Base-by-base conservation (phyloP, 2,888 invertebrate species). In the Lomographa bimaculata region DNA sequence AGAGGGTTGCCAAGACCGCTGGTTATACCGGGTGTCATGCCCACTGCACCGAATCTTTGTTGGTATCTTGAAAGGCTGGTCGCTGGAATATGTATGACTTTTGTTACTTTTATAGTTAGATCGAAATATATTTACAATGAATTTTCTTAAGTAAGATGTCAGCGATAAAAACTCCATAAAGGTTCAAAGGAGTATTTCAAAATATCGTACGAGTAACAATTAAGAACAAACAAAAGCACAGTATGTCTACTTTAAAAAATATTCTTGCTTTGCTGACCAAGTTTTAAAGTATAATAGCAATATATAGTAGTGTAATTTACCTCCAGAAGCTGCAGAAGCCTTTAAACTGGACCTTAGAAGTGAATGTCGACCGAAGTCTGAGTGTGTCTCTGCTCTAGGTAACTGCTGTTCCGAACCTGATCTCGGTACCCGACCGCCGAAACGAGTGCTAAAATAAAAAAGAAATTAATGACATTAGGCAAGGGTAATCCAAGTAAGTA, bases 401-500 rank as follows among this genome's bases (percentile, higher is more conserved):
- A 96, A 82, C 76, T 97, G 96, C 77, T 97, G 97, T 81, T 97
- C 97, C 21, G 97, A 97, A 9, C 97, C 97, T 32, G 97, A 97
- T 35, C 97, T 91, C 7, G 97, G 95, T 80, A 97, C 92, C 37
- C 87, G 65, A 2, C 84, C 80, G n/a, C 86, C 83, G 35, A 84
- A 87, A 5, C 87, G 68, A 1, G 81, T 77, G 50, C 85, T 85
- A 57, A 5, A 40, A 30, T 1, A 18, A 6, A 40, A 14, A 14
- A 14, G 14, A 14, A 3, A 14, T 25, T 9, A 7, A 4, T 7
- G 3, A 18, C n/a, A 16, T 18, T 3, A 3, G n/a, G n/a, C 18
- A 7, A n/a, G n/a, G n/a, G n/a, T n/a, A n/a, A n/a, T n/a, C n/a
- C n/a, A n/a, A n/a, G n/a, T n/a, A n/a, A n/a, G n/a, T n/a, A n/a